Evolutionary conservation across 92 coral and sea anemone species (phyloP).

Genomic region (Ricordea florida): DNA sequence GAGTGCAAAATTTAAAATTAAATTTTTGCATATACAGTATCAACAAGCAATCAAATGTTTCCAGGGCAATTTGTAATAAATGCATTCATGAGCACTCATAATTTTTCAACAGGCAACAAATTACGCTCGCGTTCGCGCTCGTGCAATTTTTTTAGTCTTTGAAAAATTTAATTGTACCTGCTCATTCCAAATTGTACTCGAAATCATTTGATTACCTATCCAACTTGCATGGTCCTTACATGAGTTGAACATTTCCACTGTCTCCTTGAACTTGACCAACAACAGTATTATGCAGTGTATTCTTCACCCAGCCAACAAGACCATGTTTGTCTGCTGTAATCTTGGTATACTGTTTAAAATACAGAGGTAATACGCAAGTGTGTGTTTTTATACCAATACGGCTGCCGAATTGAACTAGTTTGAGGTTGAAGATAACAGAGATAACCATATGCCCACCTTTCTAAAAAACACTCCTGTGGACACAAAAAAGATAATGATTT

Average conservation of each 20-base stretch:
- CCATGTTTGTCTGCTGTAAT: constrained; percentile 55
- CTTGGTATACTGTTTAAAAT: constrained; percentile 59
- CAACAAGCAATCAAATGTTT: too few relatives aligned
- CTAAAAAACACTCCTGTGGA: constrained; percentile 94
- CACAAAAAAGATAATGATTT: background rate
- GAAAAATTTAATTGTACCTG: too few relatives aligned
- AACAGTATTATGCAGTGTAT: constrained; percentile 75
- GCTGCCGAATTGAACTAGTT: background rate
- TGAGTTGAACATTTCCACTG: constrained; percentile 31
- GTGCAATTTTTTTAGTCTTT: too few relatives aligned
- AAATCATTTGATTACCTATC: too few relatives aligned
- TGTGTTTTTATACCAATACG: background rate
- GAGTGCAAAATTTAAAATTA: too few relatives aligned
- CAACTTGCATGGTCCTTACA: constrained; percentile 52
- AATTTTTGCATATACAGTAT: too few relatives aligned
- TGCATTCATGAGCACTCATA: too few relatives aligned
- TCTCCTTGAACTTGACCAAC: constrained; percentile 91
- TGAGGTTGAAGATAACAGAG: background rate
- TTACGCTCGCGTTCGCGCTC: too few relatives aligned
- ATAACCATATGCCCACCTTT: constrained; percentile 57
- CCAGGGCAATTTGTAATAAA: too few relatives aligned
- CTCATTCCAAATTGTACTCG: too few relatives aligned
- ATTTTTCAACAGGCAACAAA: too few relatives aligned
- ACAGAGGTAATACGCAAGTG: background rate
- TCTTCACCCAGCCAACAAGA: constrained; percentile 96